These are phyloP conservation scores for Vimba vimba DNA, from an alignment of 2,113 vertebrate genomes.

Conservation along the genomic window DNA sequence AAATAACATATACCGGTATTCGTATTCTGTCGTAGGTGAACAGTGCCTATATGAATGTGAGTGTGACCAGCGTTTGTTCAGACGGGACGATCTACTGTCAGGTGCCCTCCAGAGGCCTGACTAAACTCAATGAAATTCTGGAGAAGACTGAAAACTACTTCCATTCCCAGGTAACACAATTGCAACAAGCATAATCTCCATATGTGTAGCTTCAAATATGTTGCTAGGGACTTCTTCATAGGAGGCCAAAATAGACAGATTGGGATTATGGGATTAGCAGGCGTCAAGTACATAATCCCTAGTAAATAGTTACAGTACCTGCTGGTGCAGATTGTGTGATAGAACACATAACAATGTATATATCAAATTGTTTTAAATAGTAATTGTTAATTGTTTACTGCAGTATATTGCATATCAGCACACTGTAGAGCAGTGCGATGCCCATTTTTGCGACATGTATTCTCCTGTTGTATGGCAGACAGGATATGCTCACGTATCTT, in stretches of 20 bases:
- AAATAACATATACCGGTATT: background rate
- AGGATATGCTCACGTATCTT: conserved; percentile 15
- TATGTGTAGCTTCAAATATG: background rate
- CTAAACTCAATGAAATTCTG: conserved; percentile 82
- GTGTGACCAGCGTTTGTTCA: conserved; percentile 88
- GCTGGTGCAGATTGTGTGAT: conserved; percentile 19
- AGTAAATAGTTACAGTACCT: conserved; percentile 42
- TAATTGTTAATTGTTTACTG: conserved; percentile 2
- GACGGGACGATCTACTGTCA: conserved; percentile 93
- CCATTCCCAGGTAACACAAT: conserved; percentile 79
- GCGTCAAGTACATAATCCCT: conserved; percentile 65
- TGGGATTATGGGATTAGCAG: conserved; percentile 72
- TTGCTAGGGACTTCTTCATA: conserved; percentile 18
- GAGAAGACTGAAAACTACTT: conserved; percentile 87
- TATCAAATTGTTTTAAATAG: conserved; percentile 6
- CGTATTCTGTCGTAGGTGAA: conserved; percentile 76
- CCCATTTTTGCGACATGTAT: background rate
- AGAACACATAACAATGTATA: background rate
- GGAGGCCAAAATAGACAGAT: conserved; percentile 63
- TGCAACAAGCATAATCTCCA: background rate
- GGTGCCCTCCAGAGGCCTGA: conserved; percentile 87
- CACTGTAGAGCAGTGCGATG: background rate
- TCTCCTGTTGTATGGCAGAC: background rate
- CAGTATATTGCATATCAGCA: background rate
- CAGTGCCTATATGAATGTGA: conserved; percentile 85